These are phyloP conservation scores for Eulithis testata DNA, from an alignment of 2,888 invertebrate species.

Conservation along the genomic window DNA sequence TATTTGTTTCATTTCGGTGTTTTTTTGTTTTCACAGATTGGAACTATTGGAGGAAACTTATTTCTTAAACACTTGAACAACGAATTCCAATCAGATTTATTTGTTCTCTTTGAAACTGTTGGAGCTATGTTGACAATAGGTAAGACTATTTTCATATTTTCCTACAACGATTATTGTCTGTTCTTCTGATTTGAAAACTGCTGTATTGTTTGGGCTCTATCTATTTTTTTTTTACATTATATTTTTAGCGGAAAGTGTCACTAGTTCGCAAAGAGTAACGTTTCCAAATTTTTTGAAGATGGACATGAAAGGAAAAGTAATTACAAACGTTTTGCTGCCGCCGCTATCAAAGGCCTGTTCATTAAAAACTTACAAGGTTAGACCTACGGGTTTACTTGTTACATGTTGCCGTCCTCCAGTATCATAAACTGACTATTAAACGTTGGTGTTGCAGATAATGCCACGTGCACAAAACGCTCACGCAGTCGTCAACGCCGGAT, in stretches of 20 bases:
- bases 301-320: conserved; percentile 88
- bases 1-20: too few relatives aligned
- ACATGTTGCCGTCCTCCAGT: too few relatives aligned
- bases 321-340: conserved; percentile 85
- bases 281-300: conserved; percentile 83
- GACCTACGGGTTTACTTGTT: not conserved
- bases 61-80: conserved; percentile 86
- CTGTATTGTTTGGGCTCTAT: conserved; percentile 2
- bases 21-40: conserved; percentile 76
- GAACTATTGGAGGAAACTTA: conserved; percentile 89
- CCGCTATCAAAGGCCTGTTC: conserved; percentile 77
- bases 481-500: conserved; percentile 91
- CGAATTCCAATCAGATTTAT: conserved; percentile 91
- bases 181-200: not conserved
- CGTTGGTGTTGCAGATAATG: too few relatives aligned
- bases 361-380: conserved; percentile 88
- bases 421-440: too few relatives aligned
- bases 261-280: conserved; percentile 53
- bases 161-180: not conserved
- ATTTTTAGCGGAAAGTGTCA: conserved; percentile 55
- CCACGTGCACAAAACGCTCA: conserved; percentile 91
- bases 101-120: conserved; percentile 85
- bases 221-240: too few relatives aligned
- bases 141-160: conserved; percentile 43
- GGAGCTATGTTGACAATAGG: conserved; percentile 74